Evolutionary conservation across 2,888 invertebrate genomes (phyloP).

Genomic region (Latrodectus elegans): DNA sequence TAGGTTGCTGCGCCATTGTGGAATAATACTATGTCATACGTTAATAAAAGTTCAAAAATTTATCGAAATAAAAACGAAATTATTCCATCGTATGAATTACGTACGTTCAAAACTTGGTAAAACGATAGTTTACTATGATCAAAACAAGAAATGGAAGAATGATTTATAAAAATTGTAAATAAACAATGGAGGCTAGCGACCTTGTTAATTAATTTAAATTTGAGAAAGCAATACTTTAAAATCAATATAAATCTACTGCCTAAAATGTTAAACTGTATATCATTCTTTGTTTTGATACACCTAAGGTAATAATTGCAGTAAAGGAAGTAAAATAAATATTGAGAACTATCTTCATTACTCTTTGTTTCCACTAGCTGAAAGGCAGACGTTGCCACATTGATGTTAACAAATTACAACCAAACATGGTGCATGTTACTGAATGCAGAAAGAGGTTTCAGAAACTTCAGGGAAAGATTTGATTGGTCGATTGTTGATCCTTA

Average conservation of each 20-base stretch:
- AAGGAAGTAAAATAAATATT: too few species aligned
- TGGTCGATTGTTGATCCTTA: too few species aligned
- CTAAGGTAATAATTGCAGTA: too few species aligned
- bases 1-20: conserved; percentile 62
- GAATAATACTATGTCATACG: neutral
- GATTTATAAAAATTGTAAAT: neutral
- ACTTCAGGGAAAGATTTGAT: too few species aligned
- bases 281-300: too few species aligned
- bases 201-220: neutral
- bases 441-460: too few species aligned
- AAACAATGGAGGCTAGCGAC: neutral
- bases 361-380: neutral
- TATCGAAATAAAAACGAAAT: neutral
- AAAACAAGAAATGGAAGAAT: neutral
- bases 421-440: neutral
- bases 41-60: neutral
- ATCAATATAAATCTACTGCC: too few species aligned
- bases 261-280: too few species aligned
- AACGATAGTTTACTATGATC: neutral
- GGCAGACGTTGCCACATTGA: neutral
- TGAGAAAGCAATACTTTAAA: too few species aligned
- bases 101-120: neutral
- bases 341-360: too few species aligned
- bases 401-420: neutral
- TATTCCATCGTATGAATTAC: neutral